These are phyloP conservation scores for Bergia sp. DNA, from an alignment of 92 coral and sea anemone genomes.

Conservation along the genomic window DNA sequence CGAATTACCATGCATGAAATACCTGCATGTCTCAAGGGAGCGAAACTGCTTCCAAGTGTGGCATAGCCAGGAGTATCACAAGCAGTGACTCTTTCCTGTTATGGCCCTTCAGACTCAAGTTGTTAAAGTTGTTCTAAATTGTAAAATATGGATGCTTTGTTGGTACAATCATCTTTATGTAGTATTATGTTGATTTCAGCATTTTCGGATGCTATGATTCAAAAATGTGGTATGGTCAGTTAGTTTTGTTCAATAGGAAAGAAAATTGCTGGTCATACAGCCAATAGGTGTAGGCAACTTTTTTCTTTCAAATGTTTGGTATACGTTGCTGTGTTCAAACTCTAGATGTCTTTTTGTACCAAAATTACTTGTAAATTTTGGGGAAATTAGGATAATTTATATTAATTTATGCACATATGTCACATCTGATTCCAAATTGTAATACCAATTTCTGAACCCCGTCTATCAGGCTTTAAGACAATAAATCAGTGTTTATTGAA, in stretches of 20 bases:
- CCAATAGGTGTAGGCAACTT: slow-evolving; percentile 21
- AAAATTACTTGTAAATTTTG: neutral
- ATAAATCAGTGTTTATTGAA: too few species aligned
- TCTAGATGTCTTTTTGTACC: neutral
- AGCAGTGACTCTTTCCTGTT: slow-evolving; percentile 22
- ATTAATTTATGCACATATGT: neutral
- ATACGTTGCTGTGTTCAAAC: slow-evolving; percentile 1
- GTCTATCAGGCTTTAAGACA: too few species aligned
- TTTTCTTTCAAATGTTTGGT: slow-evolving; percentile 4
- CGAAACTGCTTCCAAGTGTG: too few species aligned
- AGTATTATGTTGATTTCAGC: slow-evolving; percentile 29
- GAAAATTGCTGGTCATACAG: slow-evolving; percentile 25
- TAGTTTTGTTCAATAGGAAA: slow-evolving; percentile 22
- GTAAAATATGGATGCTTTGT: slow-evolving; percentile 6
- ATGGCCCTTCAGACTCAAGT: neutral
- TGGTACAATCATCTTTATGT: neutral
- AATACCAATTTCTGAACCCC: neutral
- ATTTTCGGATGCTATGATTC: slow-evolving; percentile 11
- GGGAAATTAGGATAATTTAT: slow-evolving; percentile 6
- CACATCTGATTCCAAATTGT: slow-evolving; percentile 21
- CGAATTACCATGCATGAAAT: too few species aligned
- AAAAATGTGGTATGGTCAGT: slow-evolving; percentile 4
- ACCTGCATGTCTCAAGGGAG: neutral
- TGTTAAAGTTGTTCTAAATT: slow-evolving; percentile 27
- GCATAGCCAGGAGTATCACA: slow-evolving; percentile 49